Percentiles rank a stretch among this genome's conserved stretches.
Conservation (phyloP, 2,888 invertebrate species). For the Drosophila flavopinicola region DNA sequence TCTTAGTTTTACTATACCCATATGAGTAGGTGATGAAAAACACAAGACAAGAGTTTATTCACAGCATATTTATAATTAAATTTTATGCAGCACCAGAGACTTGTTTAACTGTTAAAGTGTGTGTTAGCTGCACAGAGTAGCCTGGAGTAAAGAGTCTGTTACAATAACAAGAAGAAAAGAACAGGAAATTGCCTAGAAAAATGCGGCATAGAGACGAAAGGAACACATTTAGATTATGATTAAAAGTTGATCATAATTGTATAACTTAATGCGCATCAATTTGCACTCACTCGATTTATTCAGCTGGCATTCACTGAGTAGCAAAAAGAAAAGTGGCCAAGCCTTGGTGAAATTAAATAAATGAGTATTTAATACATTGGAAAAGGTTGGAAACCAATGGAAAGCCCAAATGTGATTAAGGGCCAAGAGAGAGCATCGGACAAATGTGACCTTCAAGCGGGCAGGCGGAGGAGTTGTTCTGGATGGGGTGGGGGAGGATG, state of each 20-base stretch:
- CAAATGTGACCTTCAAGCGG: constrained; percentile 11
- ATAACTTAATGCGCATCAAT: not conserved
- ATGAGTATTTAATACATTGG: constrained; percentile 13
- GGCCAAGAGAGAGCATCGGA: not conserved
- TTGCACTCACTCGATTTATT: not conserved
- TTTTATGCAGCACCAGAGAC: not conserved
- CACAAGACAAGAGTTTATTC: not conserved
- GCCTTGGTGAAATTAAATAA: constrained; percentile 8
- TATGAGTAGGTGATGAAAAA: not conserved
- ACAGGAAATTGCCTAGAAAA: not conserved
- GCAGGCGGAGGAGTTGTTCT: too few relatives aligned
- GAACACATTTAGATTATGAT: not conserved
- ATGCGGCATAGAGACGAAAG: not conserved
- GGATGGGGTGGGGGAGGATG: too few relatives aligned
- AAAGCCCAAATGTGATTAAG: constrained; percentile 39
- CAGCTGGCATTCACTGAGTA: not conserved
- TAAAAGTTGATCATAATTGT: not conserved
- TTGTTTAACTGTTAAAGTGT: not conserved
- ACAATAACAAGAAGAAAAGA: not conserved
- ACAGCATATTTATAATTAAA: not conserved
- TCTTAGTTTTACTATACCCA: too few relatives aligned
- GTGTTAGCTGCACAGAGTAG: too few relatives aligned
- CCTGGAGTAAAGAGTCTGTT: constrained; percentile 5
- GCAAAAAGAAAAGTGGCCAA: too few relatives aligned
- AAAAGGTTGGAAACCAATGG: constrained; percentile 8